These are phyloP conservation scores for Odontocerum albicorne DNA, from an alignment of 2,888 invertebrate genomes.

Conservation along the genomic window DNA sequence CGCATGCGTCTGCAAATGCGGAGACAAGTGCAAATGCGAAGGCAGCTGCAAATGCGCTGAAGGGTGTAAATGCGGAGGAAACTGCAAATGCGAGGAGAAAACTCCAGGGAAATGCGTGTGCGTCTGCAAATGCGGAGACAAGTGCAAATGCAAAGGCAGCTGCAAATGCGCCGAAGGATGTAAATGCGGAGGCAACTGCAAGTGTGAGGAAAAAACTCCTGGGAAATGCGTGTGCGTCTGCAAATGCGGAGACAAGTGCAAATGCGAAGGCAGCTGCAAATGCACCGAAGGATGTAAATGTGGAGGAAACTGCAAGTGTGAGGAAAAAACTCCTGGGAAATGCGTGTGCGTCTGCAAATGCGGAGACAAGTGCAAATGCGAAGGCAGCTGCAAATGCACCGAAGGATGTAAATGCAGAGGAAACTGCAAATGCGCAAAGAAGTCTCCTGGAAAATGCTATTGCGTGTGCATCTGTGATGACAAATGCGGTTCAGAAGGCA, in stretches of 20 bases:
- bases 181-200: slow-evolving; percentile 29
- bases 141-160: slow-evolving; percentile 28
- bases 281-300: slow-evolving; percentile 31
- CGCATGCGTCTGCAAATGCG: slow-evolving; percentile 26
- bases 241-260: slow-evolving; percentile 28
- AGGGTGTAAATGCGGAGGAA: slow-evolving; percentile 28
- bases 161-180: slow-evolving; percentile 28
- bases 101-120: slow-evolving; percentile 14
- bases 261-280: slow-evolving; percentile 13
- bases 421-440: slow-evolving; percentile 10
- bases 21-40: slow-evolving; percentile 23
- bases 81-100: slow-evolving; percentile 15
- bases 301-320: slow-evolving; percentile 20
- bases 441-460: not conserved
- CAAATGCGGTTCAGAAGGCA: not conserved
- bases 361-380: slow-evolving; percentile 25
- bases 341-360: slow-evolving; percentile 27
- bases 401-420: not conserved
- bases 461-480: slow-evolving; percentile 2
- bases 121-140: slow-evolving; percentile 25
- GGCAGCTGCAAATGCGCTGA: slow-evolving; percentile 19
- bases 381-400: slow-evolving; percentile 13
- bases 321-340: slow-evolving; percentile 1
- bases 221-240: slow-evolving; percentile 20
- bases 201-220: slow-evolving; percentile 21